Conservation (phyloP, 92 coral and sea anemone species). For the Heteractis magnifica region DNA sequence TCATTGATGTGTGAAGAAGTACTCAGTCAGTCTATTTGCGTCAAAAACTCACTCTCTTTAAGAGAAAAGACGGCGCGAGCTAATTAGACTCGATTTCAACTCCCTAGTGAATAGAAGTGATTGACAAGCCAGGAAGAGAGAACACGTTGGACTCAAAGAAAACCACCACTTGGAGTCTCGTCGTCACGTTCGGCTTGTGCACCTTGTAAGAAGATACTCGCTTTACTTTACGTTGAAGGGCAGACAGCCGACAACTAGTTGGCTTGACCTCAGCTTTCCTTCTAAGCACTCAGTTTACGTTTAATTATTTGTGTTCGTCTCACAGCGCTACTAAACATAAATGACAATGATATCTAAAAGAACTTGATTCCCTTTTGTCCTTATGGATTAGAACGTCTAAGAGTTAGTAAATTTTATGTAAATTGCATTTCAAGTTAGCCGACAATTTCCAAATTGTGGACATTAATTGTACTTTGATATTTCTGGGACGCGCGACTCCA, state of each 20-base stretch:
- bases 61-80: conserved; percentile 5
- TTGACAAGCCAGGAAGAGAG: conserved; percentile 8
- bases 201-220: conserved; percentile 24
- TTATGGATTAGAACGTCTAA: conserved; percentile 43
- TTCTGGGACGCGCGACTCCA: neutral
- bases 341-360: conserved; percentile 49
- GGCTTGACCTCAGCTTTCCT: conserved; percentile 15
- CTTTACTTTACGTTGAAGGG: neutral
- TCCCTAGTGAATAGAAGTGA: conserved; percentile 20
- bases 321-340: conserved; percentile 40
- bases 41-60: neutral
- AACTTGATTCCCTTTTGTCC: conserved; percentile 46
- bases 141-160: neutral
- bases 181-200: neutral
- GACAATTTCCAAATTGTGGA: conserved; percentile 3
- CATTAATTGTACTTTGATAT: neutral
- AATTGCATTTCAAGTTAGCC: conserved; percentile 36
- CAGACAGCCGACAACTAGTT: neutral
- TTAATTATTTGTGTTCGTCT: conserved; percentile 26
- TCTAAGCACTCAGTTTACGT: conserved; percentile 31
- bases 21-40: neutral
- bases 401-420: conserved; percentile 36
- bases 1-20: neutral
- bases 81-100: conserved; percentile 8
- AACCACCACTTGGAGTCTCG: neutral